These are phyloP conservation scores for Phocoena sinus DNA, from an alignment of 2,113 vertebrate genomes.

Conservation along the genomic window DNA sequence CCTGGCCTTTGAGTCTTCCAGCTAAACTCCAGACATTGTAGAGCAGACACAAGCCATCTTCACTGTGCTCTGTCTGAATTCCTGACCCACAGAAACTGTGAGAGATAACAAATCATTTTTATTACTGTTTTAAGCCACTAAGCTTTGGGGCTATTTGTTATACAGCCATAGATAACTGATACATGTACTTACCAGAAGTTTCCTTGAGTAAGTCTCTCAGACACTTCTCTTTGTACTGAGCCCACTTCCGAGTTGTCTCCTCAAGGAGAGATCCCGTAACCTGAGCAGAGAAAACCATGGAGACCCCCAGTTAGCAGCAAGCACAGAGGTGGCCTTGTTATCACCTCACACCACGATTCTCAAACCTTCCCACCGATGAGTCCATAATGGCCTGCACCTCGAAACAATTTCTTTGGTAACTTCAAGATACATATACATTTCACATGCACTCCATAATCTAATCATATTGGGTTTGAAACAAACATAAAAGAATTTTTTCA, in stretches of 20 bases:
- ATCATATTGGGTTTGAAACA: neutral
- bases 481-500: neutral
- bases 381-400: no score
- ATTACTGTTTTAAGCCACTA: neutral
- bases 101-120: neutral
- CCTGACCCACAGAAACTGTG: neutral
- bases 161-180: neutral
- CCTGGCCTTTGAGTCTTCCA: neutral
- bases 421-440: neutral
- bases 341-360: neutral
- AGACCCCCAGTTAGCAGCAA: neutral
- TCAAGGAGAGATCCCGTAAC: slow-evolving; percentile 86
- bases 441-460: neutral
- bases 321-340: neutral
- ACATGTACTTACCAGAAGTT: slow-evolving; percentile 59
- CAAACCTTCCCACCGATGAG: neutral
- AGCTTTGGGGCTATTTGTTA: neutral
- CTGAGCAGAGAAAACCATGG: slow-evolving; percentile 71
- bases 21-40: neutral
- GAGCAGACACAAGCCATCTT: neutral
- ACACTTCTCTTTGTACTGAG: slow-evolving; percentile 89
- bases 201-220: slow-evolving; percentile 79
- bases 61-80: neutral
- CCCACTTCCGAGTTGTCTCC: slow-evolving; percentile 84
- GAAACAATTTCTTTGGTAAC: neutral